phyloP scores from a whole-genome alignment of 2,888 invertebrate species.

The Drosophila leonis region DNA sequence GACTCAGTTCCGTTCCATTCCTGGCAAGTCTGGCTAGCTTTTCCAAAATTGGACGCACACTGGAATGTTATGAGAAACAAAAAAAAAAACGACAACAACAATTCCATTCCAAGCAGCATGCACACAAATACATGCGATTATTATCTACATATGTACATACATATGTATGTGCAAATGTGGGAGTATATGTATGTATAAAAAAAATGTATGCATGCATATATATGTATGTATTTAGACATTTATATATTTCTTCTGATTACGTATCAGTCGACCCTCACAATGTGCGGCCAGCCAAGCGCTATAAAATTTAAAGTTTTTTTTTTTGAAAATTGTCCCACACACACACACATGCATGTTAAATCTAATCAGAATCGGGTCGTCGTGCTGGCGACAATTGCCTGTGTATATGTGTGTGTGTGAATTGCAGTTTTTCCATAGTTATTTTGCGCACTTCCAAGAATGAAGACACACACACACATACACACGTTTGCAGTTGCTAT shows the following conservation, averaged over 20 bases:
- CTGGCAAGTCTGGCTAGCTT: slow-evolving; percentile 14
- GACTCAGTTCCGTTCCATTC: slow-evolving; percentile 52
- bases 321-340: slow-evolving; percentile 58
- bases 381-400: slow-evolving; percentile 13
- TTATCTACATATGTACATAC: slow-evolving; percentile 2
- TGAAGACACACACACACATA: slow-evolving; percentile 10
- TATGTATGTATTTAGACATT: background rate
- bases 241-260: slow-evolving; percentile 38
- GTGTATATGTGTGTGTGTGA: slow-evolving; percentile 7
- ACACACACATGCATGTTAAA: slow-evolving; percentile 32
- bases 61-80: slow-evolving; percentile 35
- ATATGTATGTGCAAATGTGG: slow-evolving; percentile 7
- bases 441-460: slow-evolving; percentile 34
- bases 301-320: slow-evolving; percentile 60
- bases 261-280: slow-evolving; percentile 42
- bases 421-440: slow-evolving; percentile 35
- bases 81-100: slow-evolving; percentile 2
- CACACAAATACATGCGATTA: slow-evolving; percentile 6
- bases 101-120: slow-evolving; percentile 29
- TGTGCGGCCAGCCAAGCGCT: slow-evolving; percentile 40
- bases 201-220: slow-evolving; percentile 6
- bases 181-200: background rate
- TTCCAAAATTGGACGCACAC: slow-evolving; percentile 32
- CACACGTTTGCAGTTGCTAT: slow-evolving; percentile 4
- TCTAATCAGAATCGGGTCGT: slow-evolving; percentile 48